phyloP scores from a whole-genome alignment of 2,888 invertebrate species.

The Andrena trimmerana region DNA sequence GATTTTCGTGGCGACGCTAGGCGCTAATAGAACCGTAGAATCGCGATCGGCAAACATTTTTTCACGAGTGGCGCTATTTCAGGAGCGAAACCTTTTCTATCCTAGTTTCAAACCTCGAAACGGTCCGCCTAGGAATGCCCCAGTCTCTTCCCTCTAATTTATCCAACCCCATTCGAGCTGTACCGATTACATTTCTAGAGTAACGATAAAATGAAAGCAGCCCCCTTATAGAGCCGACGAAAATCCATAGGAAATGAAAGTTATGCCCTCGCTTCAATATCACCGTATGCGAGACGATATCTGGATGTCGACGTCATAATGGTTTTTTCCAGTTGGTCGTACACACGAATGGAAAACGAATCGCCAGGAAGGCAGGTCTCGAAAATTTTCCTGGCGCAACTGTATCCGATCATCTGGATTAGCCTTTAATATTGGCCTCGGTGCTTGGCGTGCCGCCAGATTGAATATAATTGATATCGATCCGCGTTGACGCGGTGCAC shows the following conservation, averaged over 20 bases:
- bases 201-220: not conserved
- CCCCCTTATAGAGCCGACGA: not conserved
- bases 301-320: slow-evolving; percentile 25
- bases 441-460: slow-evolving; percentile 61
- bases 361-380: slow-evolving; percentile 45
- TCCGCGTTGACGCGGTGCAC: slow-evolving; percentile 39
- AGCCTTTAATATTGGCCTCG: slow-evolving; percentile 62
- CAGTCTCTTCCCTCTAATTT: not conserved
- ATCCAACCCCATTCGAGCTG: not conserved
- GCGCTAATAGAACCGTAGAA: slow-evolving; percentile 50
- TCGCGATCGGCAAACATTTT: slow-evolving; percentile 42
- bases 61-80: slow-evolving; percentile 41
- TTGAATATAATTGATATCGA: slow-evolving; percentile 67
- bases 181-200: not conserved
- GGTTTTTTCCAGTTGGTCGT: slow-evolving; percentile 47
- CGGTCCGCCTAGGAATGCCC: not conserved
- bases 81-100: slow-evolving; percentile 24
- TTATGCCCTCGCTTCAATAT: slow-evolving; percentile 10
- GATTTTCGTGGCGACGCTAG: slow-evolving; percentile 46
- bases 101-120: slow-evolving; percentile 16
- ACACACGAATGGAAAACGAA: slow-evolving; percentile 49
- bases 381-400: slow-evolving; percentile 52
- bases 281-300: not conserved
- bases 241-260: slow-evolving; percentile 5
- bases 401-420: slow-evolving; percentile 67